Evolutionary conservation across 2,888 invertebrate species (phyloP).

Genomic region (Drosophila bunnanda): DNA sequence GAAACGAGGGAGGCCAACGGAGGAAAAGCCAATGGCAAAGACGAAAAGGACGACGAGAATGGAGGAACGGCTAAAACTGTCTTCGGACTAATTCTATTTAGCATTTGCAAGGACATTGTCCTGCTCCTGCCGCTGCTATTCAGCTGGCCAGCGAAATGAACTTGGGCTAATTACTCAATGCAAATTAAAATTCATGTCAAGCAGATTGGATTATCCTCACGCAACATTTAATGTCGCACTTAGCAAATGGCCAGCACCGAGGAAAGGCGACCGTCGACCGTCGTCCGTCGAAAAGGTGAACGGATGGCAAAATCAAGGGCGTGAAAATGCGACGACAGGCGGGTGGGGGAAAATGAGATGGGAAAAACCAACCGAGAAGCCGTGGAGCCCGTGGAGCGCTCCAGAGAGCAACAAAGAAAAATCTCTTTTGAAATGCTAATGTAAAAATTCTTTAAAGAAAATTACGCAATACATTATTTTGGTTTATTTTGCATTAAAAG

Average conservation of each 20-base stretch:
- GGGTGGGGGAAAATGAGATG: slow-evolving; percentile 22
- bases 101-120: slow-evolving; percentile 62
- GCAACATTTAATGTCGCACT: slow-evolving; percentile 80
- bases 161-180: slow-evolving; percentile 81
- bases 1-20: slow-evolving; percentile 14
- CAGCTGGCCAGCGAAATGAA: slow-evolving; percentile 64
- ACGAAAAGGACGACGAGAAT: slow-evolving; percentile 12
- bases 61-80: slow-evolving; percentile 35
- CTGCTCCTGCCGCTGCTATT: slow-evolving; percentile 9
- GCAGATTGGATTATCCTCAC: slow-evolving; percentile 82
- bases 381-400: slow-evolving; percentile 14
- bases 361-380: slow-evolving; percentile 16
- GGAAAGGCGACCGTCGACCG: not conserved
- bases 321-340: slow-evolving; percentile 41
- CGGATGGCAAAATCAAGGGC: slow-evolving; percentile 60
- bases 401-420: slow-evolving; percentile 56
- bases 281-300: slow-evolving; percentile 56
- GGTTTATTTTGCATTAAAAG: slow-evolving; percentile 82
- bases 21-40: slow-evolving; percentile 15
- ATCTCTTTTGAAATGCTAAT: slow-evolving; percentile 82
- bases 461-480: slow-evolving; percentile 82
- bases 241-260: slow-evolving; percentile 54
- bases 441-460: slow-evolving; percentile 81
- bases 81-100: slow-evolving; percentile 70
- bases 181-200: slow-evolving; percentile 82